Evolutionary conservation across 2,888 invertebrate genomes (phyloP), one percentile per base, ranked within the genome.

Genomic region (Drosophila fulvimacula): DNA sequence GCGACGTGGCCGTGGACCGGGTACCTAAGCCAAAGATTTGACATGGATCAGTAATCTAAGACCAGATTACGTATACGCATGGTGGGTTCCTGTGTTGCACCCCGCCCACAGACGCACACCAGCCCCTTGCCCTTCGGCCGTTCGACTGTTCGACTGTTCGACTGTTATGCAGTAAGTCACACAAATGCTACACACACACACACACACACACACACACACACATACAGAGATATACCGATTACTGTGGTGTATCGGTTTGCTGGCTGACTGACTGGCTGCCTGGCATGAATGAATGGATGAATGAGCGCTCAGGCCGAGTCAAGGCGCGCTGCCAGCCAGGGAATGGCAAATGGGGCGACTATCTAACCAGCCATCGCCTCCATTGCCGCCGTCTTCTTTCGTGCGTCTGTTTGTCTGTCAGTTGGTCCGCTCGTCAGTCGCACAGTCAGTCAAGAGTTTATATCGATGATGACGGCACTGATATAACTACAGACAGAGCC

Each of bases 31-130:
- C 90, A 89, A 90, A 91, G 92, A 92, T 92, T 92, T 92, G 91
- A 92, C 92, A 92, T 92, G 92, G 92, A 92, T 92, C 92, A 92
- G 92, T 91, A 92, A 91, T 91, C 92, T 92, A 92, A 92, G 92
- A 82, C 92, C 91, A 91, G 92, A 92, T 92, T 92, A 92, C 91
- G 91, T 91, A 91, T 92, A 90, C 90, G 89, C 90, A 90, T 90
- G 90, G 88, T 83, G 79, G 67, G 77, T 73, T 73, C 62, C 68
- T 70, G 65, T 68, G 70, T 70, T 83, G 79, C 79, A 60, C 41
- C 75, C 63, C 60, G 39, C 64, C 34, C 51, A 30, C 61, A 57
- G 34, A 15, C 39, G 51, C 51, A 1, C 17, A 3, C 11, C 51
- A 15, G 9, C 51, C 36, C 21, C 10, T 4, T 2, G 13, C 13